Base-by-base conservation (phyloP, 2,888 invertebrate genomes). In the Cynaeus angustus region DNA sequence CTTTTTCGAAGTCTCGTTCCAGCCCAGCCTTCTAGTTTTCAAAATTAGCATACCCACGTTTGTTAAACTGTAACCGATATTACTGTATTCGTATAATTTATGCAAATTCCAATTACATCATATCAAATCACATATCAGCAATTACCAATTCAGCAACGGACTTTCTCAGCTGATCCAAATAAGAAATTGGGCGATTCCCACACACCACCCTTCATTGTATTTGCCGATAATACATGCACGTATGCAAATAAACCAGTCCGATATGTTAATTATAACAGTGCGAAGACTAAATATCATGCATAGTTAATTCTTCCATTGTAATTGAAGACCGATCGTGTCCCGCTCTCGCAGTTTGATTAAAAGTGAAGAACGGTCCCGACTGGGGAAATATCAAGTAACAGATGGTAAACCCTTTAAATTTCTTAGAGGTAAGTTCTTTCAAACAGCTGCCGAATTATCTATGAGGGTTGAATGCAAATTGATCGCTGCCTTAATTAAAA, bases 211-310 rank as follows among this genome's bases (percentile, higher is more conserved):
- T 45, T 41, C 9, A 68, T 75, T 75, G 71, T 72, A 73, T 73
- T 69, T 72, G 68, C 59, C 68, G 71, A 74, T 74, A 73, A 74
- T 76, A 61, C 52, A 75, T 76, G 76, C 76, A 67, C 72, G 64
- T 75, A 77, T 77, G 76, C 74, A 75, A 77, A 77, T 77, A 75
- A 75, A 70, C 73, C 75, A 74, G 75, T 74, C 73, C 58, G 56
- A 62, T 59, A 53, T 59, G 52, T 62, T 67, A 59, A 52, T 58
- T 68, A 56, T 37, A 68, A 71, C 70, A 69, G 56, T 28, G 12
- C 68, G 41, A 73, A 72, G 72, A 69, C 75, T 75, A 75, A 76
- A 76, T 76, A 76, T 72, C 74, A 75, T 76, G 76, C 76, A 76
- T 76, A 76, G 76, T 75, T 76, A 76, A 77, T 77, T 77, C 59